Percentiles rank a stretch among this genome's conserved stretches.
Evolutionary conservation across 35 echinoderm and acorn worm genomes (phyloP).

Genomic region (Hemicentrotus pulcherrimus): DNA sequence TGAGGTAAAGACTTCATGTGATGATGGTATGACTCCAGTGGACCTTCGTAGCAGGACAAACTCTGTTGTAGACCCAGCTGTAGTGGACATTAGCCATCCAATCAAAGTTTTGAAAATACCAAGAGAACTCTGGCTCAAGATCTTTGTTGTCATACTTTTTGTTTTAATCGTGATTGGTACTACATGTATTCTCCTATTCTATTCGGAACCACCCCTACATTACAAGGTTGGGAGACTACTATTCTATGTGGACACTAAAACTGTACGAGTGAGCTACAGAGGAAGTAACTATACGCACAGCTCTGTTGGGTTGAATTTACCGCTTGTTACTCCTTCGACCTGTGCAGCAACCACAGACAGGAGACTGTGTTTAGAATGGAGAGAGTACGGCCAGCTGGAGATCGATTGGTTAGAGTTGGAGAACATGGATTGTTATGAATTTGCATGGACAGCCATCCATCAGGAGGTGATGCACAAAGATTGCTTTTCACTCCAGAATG

Average conservation of each 20-base stretch:
- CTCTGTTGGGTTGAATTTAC: slow-evolving; percentile 50
- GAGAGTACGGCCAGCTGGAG: slow-evolving; percentile 43
- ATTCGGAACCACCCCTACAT: slow-evolving; percentile 62
- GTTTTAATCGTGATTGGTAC: slow-evolving; percentile 54
- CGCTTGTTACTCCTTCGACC: slow-evolving; percentile 50
- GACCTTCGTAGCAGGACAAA: slow-evolving; percentile 41
- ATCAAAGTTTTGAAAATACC: slow-evolving; percentile 58
- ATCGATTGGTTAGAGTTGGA: slow-evolving; percentile 53
- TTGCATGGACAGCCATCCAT: slow-evolving; percentile 47
- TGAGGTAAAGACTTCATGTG: neutral
- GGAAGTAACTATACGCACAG: slow-evolving; percentile 53
- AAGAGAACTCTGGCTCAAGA: slow-evolving; percentile 61
- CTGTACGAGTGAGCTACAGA: slow-evolving; percentile 41
- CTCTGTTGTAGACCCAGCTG: slow-evolving; percentile 16
- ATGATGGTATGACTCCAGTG: slow-evolving; percentile 29
- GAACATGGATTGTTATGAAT: slow-evolving; percentile 57
- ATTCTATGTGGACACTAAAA: slow-evolving; percentile 53
- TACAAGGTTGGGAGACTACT: slow-evolving; percentile 50
- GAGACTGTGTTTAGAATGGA: slow-evolving; percentile 64
- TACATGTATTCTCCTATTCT: slow-evolving; percentile 62
- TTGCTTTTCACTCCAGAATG: slow-evolving; percentile 69
- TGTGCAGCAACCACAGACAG: slow-evolving; percentile 50
- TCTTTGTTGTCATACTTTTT: slow-evolving; percentile 46
- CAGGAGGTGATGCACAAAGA: slow-evolving; percentile 62
- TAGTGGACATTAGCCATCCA: slow-evolving; percentile 60